Evolutionary conservation across 2,797 vertebrate species (phyloP).

Genomic region (Adelosebastes latens): DNA sequence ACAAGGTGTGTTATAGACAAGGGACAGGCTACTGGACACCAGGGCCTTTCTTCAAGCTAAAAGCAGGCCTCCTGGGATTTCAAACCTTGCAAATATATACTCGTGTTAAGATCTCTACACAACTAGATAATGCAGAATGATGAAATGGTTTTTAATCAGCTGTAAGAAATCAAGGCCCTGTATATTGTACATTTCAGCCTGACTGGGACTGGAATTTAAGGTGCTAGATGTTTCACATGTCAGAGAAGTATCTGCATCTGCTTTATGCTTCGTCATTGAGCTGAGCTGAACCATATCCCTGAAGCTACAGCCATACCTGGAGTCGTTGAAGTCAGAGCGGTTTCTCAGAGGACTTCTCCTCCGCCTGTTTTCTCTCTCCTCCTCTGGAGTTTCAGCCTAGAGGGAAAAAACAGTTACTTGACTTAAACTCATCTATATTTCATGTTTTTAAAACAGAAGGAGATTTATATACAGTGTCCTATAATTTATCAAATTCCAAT

Average conservation of each 20-base stretch:
- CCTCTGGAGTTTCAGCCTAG: conserved; percentile 84
- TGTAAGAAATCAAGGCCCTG: not conserved
- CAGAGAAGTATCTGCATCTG: not conserved
- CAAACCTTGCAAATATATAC: conserved; percentile 1
- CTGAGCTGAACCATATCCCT: not conserved
- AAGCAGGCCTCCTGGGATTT: conserved; percentile 1
- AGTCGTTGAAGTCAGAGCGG: conserved; percentile 91
- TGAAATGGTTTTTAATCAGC: not conserved
- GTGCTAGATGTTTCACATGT: not conserved
- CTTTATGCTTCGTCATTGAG: not conserved
- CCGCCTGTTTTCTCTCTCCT: conserved; percentile 91
- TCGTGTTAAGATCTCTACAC: not conserved
- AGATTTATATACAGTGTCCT: not conserved
- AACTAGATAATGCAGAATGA: not conserved
- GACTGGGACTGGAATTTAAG: not conserved
- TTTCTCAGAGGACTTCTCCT: conserved; percentile 94
- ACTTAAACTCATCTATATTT: not conserved
- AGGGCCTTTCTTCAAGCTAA: conserved; percentile 27
- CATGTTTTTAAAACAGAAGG: not conserved
- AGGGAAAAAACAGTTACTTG: not conserved
- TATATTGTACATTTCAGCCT: not conserved
- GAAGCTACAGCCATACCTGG: conserved; percentile 82
- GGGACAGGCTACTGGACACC: conserved; percentile 20
- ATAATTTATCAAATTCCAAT: not conserved
- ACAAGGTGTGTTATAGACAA: not conserved